These are phyloP conservation scores for Scomber japonicus DNA, from an alignment of 2,113 vertebrate species.

Conservation along the genomic window DNA sequence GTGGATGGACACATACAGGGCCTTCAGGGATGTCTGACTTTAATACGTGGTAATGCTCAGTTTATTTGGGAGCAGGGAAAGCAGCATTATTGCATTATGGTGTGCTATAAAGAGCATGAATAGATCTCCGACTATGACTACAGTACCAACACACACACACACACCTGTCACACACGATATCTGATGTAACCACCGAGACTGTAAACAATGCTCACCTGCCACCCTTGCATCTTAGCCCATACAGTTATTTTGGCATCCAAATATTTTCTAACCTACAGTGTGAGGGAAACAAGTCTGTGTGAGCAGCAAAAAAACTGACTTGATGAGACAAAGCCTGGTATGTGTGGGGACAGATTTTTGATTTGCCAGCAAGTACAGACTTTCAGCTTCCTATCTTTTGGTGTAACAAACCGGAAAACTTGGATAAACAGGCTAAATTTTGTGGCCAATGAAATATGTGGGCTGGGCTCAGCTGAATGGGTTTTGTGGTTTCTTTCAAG, in stretches of 20 bases:
- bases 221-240: conserved; percentile 12
- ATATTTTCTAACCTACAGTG: conserved; percentile 1
- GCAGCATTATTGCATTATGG: conserved; percentile 74
- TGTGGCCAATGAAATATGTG: conserved; percentile 65
- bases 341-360: background rate
- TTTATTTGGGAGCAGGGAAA: conserved; percentile 77
- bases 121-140: conserved; percentile 41
- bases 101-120: conserved; percentile 70
- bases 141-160: conserved; percentile 16
- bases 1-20: conserved; percentile 64
- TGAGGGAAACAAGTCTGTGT: background rate
- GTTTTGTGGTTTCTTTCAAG: conserved; percentile 78
- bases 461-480: conserved; percentile 65
- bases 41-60: conserved; percentile 79
- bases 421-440: conserved; percentile 39
- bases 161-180: conserved; percentile 48
- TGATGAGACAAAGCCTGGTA: background rate
- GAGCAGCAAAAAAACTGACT: background rate
- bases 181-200: conserved; percentile 25
- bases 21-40: conserved; percentile 65
- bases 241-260: conserved; percentile 7
- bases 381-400: background rate
- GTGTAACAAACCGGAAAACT: conserved; percentile 8
- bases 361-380: too few species aligned
- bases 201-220: conserved; percentile 52